Conservation (phyloP, 2,797 vertebrate species). For the Eremophila alpestris region DNA sequence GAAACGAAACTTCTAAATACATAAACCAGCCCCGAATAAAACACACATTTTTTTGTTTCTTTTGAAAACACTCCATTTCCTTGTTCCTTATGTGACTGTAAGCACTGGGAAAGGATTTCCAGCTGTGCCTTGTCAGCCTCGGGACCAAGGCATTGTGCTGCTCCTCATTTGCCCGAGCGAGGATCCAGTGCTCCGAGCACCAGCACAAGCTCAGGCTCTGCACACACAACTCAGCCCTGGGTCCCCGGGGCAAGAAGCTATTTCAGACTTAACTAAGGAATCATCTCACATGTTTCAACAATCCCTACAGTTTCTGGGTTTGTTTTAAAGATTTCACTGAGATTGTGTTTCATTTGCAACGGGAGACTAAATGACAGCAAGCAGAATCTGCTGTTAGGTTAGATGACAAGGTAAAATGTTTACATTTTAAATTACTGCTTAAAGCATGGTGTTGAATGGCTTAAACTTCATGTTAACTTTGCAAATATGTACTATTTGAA, state of each 20-base stretch:
- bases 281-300: conserved; percentile 74
- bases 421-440: conserved; percentile 75
- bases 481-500: conserved; percentile 32
- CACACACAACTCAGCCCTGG: conserved; percentile 58
- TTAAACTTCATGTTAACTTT: conserved; percentile 56
- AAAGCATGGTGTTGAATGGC: conserved; percentile 68
- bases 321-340: conserved; percentile 75
- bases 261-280: conserved; percentile 72
- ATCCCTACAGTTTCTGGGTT: conserved; percentile 64
- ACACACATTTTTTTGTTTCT: neutral
- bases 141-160: conserved; percentile 78
- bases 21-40: neutral
- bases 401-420: conserved; percentile 80
- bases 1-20: neutral
- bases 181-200: conserved; percentile 63
- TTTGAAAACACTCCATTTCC: conserved; percentile 56
- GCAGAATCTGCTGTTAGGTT: conserved; percentile 79
- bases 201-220: conserved; percentile 65
- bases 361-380: conserved; percentile 78
- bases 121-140: conserved; percentile 87
- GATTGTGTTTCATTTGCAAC: conserved; percentile 76
- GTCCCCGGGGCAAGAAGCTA: conserved; percentile 72
- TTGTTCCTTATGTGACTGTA: conserved; percentile 41
- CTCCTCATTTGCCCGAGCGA: conserved; percentile 52
- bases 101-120: conserved; percentile 71